phyloP scores from a whole-genome alignment of 2,888 invertebrate genomes.

The Teleiodes luculella region DNA sequence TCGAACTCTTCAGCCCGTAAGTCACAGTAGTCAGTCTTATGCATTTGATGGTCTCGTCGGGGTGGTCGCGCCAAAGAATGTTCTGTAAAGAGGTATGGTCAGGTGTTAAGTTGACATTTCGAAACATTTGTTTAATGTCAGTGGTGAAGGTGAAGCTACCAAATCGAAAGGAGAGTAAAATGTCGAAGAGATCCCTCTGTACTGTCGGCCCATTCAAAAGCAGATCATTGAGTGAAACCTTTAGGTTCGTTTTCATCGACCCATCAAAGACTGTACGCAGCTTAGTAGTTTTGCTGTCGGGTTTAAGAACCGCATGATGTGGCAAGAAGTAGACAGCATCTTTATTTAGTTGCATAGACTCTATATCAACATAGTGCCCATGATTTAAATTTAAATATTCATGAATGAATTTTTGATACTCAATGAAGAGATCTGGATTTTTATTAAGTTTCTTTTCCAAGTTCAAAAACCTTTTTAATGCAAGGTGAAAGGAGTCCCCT shows the following conservation, averaged over 20 bases:
- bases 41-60: background rate
- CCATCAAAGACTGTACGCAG: background rate
- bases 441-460: background rate
- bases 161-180: background rate
- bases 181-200: conserved; percentile 4
- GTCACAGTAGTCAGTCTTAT: background rate
- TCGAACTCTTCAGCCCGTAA: background rate
- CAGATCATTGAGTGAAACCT: conserved; percentile 17
- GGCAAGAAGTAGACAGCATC: background rate
- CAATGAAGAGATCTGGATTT: background rate
- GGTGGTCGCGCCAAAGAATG: background rate
- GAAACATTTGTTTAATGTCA: conserved; percentile 1
- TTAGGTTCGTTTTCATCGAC: conserved; percentile 13
- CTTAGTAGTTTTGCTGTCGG: background rate
- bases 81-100: background rate
- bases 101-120: background rate
- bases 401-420: background rate
- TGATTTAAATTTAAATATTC: background rate
- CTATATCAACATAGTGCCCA: background rate
- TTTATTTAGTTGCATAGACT: background rate
- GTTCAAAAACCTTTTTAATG: conserved; percentile 7
- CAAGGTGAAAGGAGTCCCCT: background rate
- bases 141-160: background rate
- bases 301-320: background rate
- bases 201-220: conserved; percentile 17